These are phyloP conservation scores for Mormyrops boulengeri DNA, from an alignment of 2,797 vertebrate species.

Conservation along the genomic window DNA sequence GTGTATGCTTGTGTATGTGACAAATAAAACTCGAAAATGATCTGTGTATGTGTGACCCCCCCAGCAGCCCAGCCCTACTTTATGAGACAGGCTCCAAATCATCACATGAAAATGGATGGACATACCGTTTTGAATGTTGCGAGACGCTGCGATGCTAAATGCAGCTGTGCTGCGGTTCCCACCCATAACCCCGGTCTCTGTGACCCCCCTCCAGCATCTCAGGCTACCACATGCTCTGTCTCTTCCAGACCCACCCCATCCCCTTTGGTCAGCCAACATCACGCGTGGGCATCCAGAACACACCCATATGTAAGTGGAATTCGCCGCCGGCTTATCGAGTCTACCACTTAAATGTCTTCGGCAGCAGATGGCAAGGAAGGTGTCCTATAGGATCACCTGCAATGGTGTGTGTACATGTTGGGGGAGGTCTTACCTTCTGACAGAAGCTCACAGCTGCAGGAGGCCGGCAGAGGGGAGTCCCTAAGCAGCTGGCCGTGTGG, in stretches of 20 bases:
- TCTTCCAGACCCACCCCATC: slow-evolving; percentile 92
- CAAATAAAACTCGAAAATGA: not conserved
- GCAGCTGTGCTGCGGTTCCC: not conserved
- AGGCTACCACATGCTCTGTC: slow-evolving; percentile 92
- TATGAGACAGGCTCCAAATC: not conserved
- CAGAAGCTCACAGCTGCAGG: slow-evolving; percentile 89
- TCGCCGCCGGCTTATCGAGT: not conserved
- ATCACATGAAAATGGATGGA: not conserved
- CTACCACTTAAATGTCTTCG: not conserved
- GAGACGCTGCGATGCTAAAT: not conserved
- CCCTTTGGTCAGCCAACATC: slow-evolving; percentile 73
- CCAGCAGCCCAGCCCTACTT: not conserved
- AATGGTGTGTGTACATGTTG: not conserved
- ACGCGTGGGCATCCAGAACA: slow-evolving; percentile 46
- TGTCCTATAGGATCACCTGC: not conserved
- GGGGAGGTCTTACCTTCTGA: slow-evolving; percentile 69
- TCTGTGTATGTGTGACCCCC: not conserved
- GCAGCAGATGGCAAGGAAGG: not conserved
- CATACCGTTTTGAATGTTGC: not conserved
- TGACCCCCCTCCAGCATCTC: slow-evolving; percentile 70
- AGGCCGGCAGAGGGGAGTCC: slow-evolving; percentile 70
- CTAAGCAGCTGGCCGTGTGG: slow-evolving; percentile 71
- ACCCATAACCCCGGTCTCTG: not conserved
- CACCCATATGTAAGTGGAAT: not conserved
- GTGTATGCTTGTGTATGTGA: not conserved